Evolutionary conservation across 2,888 invertebrate genomes (phyloP), one percentile per base, ranked within the genome.

Genomic region (Stenoptilia bipunctidactyla): DNA sequence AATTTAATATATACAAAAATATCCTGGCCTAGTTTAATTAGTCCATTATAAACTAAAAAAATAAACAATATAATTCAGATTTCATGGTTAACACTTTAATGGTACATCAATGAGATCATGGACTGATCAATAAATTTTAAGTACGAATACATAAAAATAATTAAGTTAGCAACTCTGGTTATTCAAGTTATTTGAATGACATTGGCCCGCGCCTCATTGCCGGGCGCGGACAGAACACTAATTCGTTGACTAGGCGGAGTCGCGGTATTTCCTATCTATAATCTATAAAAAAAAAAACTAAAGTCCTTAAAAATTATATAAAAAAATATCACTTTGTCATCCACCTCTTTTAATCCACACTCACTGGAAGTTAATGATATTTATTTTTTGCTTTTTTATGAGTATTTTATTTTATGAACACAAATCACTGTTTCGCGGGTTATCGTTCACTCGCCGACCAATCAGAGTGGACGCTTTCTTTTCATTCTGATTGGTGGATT

Each of bases 231-330:
- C 34, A 37, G 30, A 30, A 67, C 66, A 68, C 62, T 61, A 63
- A 61, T 61, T 66, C 66, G 65, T 70, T 73, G 77, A 79, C 79
- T 80, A 80, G 80, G 77, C 79, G 76, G 76, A 71, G 66, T 63
- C 64, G 63, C 67, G 64, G 62, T 50, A 44, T n/a, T 55, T 48
- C 41, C 48, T 48, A 42, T 44, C 45, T 49, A 51, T 37, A 55
- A 55, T 52, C 20, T 20, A 20, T 20, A 8, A 20, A 5, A 20
- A n/a, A n/a, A 20, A 20, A 20, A 20, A 20, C 20, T 20, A 20
- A n/a, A 20, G 20, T 20, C 40, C 44, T 47, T 47, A n/a, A n/a
- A n/a, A n/a, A 53, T 42, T 38, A 48, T 48, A 50, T 55, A 61
- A 65, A n/a, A n/a, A 68, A 75, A 75, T 80, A 80, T 80, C 79